Conservation (phyloP, 2,888 invertebrate genomes). For the Druceiella hillmani region DNA sequence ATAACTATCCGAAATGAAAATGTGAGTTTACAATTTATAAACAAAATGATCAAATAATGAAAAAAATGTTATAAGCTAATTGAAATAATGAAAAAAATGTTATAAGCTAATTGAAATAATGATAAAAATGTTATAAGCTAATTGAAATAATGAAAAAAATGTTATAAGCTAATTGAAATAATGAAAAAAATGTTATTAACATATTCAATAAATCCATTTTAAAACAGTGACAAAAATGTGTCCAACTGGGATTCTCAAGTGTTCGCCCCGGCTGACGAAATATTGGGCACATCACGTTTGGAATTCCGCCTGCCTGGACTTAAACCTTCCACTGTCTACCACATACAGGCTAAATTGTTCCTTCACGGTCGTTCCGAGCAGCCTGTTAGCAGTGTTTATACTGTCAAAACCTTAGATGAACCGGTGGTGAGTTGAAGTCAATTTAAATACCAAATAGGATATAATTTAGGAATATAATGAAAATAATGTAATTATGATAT, state of each 20-base stretch:
- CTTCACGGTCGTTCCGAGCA: conserved; percentile 72
- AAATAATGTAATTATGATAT: too few relatives aligned
- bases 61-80: too few relatives aligned
- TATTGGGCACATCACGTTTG: conserved; percentile 78
- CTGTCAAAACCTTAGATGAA: conserved; percentile 61
- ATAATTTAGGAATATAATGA: background rate
- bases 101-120: too few relatives aligned
- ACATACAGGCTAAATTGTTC: conserved; percentile 74
- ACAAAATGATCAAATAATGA: too few relatives aligned
- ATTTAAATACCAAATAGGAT: background rate
- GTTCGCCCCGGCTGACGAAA: conserved; percentile 80
- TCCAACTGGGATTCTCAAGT: conserved; percentile 78
- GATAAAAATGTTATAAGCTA: too few relatives aligned
- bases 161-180: too few relatives aligned
- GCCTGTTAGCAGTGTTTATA: conserved; percentile 71
- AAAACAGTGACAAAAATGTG: conserved; percentile 58
- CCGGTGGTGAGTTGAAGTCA: conserved; percentile 31
- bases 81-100: too few relatives aligned
- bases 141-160: too few relatives aligned
- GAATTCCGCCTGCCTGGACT: conserved; percentile 78
- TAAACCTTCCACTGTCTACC: conserved; percentile 74
- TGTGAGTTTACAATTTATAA: too few relatives aligned
- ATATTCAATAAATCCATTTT: too few relatives aligned
- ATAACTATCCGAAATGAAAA: too few relatives aligned
- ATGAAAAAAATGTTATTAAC: too few relatives aligned